Percentiles rank a stretch among this genome's conserved stretches.
These are phyloP conservation scores for Nasonia oneida DNA, from an alignment of 2,888 invertebrate species.

Conservation along the genomic window DNA sequence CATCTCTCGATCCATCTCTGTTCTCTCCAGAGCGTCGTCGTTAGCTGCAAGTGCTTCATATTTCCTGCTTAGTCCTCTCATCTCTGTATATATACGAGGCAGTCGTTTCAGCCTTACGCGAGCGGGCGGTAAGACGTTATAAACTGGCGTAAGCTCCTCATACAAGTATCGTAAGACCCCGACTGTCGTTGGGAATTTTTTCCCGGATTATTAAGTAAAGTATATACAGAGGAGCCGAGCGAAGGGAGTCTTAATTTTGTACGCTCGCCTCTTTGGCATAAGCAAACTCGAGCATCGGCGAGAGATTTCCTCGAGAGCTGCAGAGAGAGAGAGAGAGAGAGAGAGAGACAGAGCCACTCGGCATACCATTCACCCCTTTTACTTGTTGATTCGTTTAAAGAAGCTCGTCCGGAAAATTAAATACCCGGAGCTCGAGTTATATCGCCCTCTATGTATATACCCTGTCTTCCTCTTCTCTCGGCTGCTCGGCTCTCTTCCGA, in stretches of 20 bases:
- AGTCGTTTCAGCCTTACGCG: not conserved
- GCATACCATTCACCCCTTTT: not conserved
- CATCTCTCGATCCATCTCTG: not conserved
- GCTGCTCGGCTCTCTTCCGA: not conserved
- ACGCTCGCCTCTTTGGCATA: not conserved
- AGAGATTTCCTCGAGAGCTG: not conserved
- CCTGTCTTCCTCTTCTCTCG: no score
- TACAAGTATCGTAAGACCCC: not conserved
- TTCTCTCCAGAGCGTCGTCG: not conserved
- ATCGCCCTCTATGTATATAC: not conserved
- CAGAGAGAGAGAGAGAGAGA: no score
- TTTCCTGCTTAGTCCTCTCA: not conserved
- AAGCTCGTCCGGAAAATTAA: constrained; percentile 31
- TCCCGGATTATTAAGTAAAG: not conserved
- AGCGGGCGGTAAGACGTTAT: not conserved
- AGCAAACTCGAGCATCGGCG: not conserved
- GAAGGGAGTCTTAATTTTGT: constrained; percentile 18
- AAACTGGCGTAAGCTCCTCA: constrained; percentile 1
- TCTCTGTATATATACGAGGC: not conserved
- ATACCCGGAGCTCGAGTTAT: not conserved
- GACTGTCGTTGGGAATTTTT: not conserved
- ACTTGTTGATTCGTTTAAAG: constrained; percentile 51
- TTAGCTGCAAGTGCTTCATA: not conserved
- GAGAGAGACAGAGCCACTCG: not conserved
- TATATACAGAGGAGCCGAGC: not conserved